These are phyloP conservation scores for Pithecia hirsuta DNA, from an alignment of 2,797 vertebrate genomes.

Conservation along the genomic window DNA sequence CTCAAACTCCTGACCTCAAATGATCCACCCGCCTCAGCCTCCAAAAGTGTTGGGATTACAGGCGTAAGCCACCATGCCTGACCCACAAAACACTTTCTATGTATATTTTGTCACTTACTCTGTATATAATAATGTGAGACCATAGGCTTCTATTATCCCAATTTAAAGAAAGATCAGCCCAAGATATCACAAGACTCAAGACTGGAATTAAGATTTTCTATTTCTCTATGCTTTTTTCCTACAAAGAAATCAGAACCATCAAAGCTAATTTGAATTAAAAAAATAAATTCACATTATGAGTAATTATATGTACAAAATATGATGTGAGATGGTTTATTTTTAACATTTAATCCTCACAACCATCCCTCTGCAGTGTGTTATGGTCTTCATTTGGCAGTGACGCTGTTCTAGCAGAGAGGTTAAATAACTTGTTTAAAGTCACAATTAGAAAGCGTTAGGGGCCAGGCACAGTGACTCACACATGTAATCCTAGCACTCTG, in stretches of 20 bases:
- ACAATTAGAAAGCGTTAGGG: background rate
- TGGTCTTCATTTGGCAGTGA: background rate
- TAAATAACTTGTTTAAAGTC: background rate
- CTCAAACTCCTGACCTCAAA: background rate
- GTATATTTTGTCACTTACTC: background rate
- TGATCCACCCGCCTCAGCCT: background rate
- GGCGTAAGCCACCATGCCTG: background rate
- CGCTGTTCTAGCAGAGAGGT: background rate
- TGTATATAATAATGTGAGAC: background rate
- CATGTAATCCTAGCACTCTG: no score
- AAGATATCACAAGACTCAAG: background rate
- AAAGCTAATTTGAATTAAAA: conserved; percentile 39
- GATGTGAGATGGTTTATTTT: background rate
- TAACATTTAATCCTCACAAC: background rate
- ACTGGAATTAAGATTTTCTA: background rate
- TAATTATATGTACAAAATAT: background rate
- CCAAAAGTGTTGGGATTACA: background rate
- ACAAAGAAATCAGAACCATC: background rate
- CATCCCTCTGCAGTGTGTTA: background rate
- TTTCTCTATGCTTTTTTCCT: background rate
- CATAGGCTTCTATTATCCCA: background rate
- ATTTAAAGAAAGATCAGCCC: background rate
- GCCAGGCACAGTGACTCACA: no score
- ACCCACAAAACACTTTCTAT: background rate
- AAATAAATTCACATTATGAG: conserved; percentile 15